Percentiles rank a stretch among this genome's conserved stretches.
Evolutionary conservation across 1,140 invertebrate genomes (phyloP).

Genomic region (Drosophila truncata): DNA sequence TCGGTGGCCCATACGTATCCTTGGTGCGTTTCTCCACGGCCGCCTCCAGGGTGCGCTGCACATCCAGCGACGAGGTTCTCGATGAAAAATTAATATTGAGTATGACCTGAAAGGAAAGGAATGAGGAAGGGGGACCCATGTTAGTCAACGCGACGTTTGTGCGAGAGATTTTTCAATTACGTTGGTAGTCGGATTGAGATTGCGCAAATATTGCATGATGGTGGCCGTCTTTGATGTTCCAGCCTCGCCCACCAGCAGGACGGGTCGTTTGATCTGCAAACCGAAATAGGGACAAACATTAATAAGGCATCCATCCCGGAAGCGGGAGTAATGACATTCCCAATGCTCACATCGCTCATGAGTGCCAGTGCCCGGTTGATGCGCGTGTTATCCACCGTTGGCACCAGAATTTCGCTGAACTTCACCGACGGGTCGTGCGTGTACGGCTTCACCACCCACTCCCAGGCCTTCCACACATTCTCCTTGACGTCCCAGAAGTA

Average conservation of each 20-base stretch:
- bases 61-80: slow-evolving; percentile 94
- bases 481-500: slow-evolving; percentile 91
- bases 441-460: slow-evolving; percentile 91
- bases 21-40: slow-evolving; percentile 95
- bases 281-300: slow-evolving; percentile 48
- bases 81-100: slow-evolving; percentile 96
- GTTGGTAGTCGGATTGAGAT: slow-evolving; percentile 89
- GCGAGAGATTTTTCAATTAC: slow-evolving; percentile 86
- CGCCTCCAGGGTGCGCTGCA: slow-evolving; percentile 94
- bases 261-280: slow-evolving; percentile 89
- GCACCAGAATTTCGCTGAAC: slow-evolving; percentile 94
- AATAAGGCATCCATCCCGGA: slow-evolving; percentile 26
- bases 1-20: slow-evolving; percentile 94
- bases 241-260: slow-evolving; percentile 94
- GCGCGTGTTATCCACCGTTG: slow-evolving; percentile 93
- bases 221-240: slow-evolving; percentile 97
- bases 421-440: slow-evolving; percentile 89
- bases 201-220: slow-evolving; percentile 92
- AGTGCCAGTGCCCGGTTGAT: slow-evolving; percentile 91
- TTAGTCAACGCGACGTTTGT: slow-evolving; percentile 39
- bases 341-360: slow-evolving; percentile 89
- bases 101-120: slow-evolving; percentile 86
- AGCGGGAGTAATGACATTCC: slow-evolving; percentile 31
- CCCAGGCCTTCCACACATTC: slow-evolving; percentile 93
- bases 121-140: slow-evolving; percentile 14